phyloP scores from a whole-genome alignment of 2,797 vertebrate genomes.

The Sebastes itinus region DNA sequence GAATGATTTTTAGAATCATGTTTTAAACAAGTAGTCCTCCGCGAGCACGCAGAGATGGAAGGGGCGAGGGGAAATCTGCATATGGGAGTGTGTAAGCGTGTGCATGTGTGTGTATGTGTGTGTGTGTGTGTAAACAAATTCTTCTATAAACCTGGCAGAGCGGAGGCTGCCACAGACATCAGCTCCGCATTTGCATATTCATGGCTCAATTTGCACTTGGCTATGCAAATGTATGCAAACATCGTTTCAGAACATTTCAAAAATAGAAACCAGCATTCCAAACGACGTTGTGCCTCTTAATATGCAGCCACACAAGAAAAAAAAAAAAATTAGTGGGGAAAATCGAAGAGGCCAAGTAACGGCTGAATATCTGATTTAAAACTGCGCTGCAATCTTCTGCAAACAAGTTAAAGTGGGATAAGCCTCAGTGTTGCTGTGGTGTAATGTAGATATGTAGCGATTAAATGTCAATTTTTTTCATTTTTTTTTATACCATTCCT shows the following conservation, averaged over 20 bases:
- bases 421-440: conserved; percentile 29
- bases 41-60: conserved; percentile 64
- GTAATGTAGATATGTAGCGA: conserved; percentile 42
- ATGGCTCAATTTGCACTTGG: conserved; percentile 89
- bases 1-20: conserved; percentile 75
- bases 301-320: conserved; percentile 78
- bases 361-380: conserved; percentile 74
- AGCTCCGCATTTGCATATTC: conserved; percentile 87
- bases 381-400: conserved; percentile 48
- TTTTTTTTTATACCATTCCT: conserved; percentile 9
- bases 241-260: conserved; percentile 88
- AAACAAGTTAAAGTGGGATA: conserved; percentile 68
- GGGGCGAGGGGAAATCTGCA: conserved; percentile 72
- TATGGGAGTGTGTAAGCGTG: conserved; percentile 65
- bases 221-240: conserved; percentile 90
- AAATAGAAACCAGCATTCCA: conserved; percentile 87
- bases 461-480: conserved; percentile 34
- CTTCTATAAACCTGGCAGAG: conserved; percentile 85
- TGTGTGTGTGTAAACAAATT: conserved; percentile 69
- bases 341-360: conserved; percentile 70
- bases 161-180: conserved; percentile 87
- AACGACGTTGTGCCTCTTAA: conserved; percentile 83
- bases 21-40: conserved; percentile 76
- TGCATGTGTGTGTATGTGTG: conserved; percentile 23
- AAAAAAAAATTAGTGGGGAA: conserved; percentile 65